Conservation (phyloP, 2,888 invertebrate species). For the Agrotis ipsilon region DNA sequence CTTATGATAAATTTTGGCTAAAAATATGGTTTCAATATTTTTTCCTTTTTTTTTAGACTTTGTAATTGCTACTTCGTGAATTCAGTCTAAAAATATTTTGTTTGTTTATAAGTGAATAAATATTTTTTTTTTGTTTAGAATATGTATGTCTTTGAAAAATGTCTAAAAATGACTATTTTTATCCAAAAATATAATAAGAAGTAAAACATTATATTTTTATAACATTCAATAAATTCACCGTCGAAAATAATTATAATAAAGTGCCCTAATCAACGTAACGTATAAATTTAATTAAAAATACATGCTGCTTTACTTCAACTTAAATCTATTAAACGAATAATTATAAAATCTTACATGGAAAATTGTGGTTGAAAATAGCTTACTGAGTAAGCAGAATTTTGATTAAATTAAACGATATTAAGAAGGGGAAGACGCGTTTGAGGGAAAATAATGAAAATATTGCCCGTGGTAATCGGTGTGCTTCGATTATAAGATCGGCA, state of each 20-base stretch:
- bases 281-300: constrained; percentile 51
- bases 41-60: neutral
- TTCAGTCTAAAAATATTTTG: no score
- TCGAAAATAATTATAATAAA: constrained; percentile 5
- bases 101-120: no score
- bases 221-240: neutral
- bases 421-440: constrained; percentile 82
- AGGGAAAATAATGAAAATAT: constrained; percentile 89
- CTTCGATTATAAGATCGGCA: constrained; percentile 70
- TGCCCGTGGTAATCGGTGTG: constrained; percentile 74
- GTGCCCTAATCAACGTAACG: constrained; percentile 12
- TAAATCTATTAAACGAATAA: constrained; percentile 71
- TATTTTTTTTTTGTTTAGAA: no score
- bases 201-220: neutral
- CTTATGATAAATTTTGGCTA: neutral
- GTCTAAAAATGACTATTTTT: no score
- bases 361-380: constrained; percentile 79
- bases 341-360: constrained; percentile 82
- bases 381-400: constrained; percentile 81
- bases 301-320: constrained; percentile 64
- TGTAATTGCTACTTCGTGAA: neutral
- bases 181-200: no score
- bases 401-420: constrained; percentile 89
- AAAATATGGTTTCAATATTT: neutral
- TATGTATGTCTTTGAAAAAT: no score